Base-by-base conservation (phyloP, 2,888 invertebrate genomes). In the Cataglyphis altisquamis region DNA sequence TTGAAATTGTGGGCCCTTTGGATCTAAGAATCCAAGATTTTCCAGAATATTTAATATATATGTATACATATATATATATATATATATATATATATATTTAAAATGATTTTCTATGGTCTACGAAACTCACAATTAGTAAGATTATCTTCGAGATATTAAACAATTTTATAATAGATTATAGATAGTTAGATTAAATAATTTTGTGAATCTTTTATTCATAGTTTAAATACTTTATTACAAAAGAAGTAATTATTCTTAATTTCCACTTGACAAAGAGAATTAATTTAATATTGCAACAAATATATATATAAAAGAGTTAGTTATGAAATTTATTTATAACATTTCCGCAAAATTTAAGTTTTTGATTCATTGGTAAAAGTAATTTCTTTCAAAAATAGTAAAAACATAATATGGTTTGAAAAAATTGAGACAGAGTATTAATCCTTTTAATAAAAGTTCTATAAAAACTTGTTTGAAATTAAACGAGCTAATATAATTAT, bases 1-100 rank as follows among this genome's bases (percentile, higher is more conserved):
- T 32, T 60, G 12, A 18, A 32, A 68, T 18, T 57, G n/a, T 67
- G 21, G 57, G 60, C 45, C 52, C 78, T 78, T 12, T 70, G 57
- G 45, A 60, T 70, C 32, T 78, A 70, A 78, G 45, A 78, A 55
- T 32, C 15, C 1, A 57, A 29, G 25, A 39, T 66, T 29, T 12
- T 18, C 6, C 2, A 10, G 18, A 10, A 36, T n/a, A 72, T 74
- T 45, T 1, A 15, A 41, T 25, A 9, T 39, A 57, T 41, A 52
- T 9, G 12, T 18, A 6, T 6, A 36, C 0, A 32, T 6, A 32
- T 6, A 32, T 2, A 32, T 5, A 32, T 4, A 32, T 4, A 32
- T 3, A 32, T 32, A 32, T 32, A 32, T 32, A 8, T 57, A 57
- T 57, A 52, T n/a, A 18, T 25, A 25, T 1, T 2, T 25, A 8